Base-by-base conservation (phyloP, 2,113 vertebrate species). In the Taxidea taxus region DNA sequence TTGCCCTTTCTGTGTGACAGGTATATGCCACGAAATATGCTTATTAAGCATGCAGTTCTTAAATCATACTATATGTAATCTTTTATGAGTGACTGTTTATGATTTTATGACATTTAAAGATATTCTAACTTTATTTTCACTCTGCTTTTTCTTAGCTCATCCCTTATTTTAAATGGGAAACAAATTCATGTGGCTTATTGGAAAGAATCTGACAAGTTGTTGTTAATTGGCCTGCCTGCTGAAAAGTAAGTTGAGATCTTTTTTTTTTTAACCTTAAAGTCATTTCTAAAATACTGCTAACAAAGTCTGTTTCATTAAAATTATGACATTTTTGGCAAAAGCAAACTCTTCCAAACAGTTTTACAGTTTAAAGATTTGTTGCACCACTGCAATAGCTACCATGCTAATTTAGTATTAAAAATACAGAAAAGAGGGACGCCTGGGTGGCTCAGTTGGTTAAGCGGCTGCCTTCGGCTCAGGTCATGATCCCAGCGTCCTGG, bases 131-230 rank as follows among this genome's bases (percentile, higher is more conserved):
- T 93, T 88, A 68, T 98, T 96, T 47, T 98, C 74, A 23, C 80
- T 98, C 96, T 20, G n/a, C 98, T 98, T 96, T 98, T 98, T 70
- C 29, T 78, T 96, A 99, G 99, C 97, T 99, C 99, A 0, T 99
- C 99, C 56, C 99, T 99, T 7, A 98, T 99, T 96, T 98, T 99
- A 89, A 98, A 99, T 64, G 99, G 98, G 86, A 99, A 99, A 96
- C 98, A 99, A 98, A 99, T 99, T 74, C 99, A 99, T 87, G 99
- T 99, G 94, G 99, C 99, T 98, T 99, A 99, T 98, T 99, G 99
- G 99, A 99, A 99, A 97, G 99, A 99, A 81, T 98, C 95, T 95
- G 99, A 99, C 96, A 99, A 99, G 94, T 98, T 99, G 96, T 98
- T 99, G 49, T 98, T 99, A 81, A 98, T 99, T 42, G 99, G 99